These are phyloP conservation scores for Tipula vernalis DNA, from an alignment of 2,888 invertebrate genomes.

Conservation along the genomic window DNA sequence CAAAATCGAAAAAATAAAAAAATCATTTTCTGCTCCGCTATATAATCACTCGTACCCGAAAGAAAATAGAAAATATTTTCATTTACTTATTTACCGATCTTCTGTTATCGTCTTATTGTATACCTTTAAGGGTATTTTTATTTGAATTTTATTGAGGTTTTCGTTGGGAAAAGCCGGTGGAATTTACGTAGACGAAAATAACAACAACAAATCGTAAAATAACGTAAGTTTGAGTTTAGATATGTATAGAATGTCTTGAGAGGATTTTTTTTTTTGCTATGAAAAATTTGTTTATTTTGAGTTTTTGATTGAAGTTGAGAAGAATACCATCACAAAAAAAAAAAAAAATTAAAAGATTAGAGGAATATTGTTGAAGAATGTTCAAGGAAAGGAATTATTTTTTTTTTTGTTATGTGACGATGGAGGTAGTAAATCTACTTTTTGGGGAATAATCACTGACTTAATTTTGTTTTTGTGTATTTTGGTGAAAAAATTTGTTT, in stretches of 20 bases:
- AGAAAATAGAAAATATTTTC: background rate
- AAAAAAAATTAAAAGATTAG: background rate
- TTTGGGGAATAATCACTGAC: background rate
- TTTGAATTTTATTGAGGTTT: background rate
- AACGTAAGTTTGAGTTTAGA: background rate
- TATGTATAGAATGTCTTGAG: background rate
- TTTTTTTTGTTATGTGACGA: background rate
- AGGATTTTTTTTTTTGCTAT: background rate
- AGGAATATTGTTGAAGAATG: background rate
- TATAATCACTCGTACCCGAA: background rate
- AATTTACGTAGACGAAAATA: background rate
- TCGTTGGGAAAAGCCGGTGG: background rate
- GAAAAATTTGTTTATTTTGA: background rate
- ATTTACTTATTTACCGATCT: background rate
- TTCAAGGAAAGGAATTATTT: background rate
- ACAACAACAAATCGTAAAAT: background rate
- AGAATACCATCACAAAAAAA: background rate
- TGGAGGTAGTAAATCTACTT: background rate
- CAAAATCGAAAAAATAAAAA: background rate
- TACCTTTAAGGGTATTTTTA: background rate
- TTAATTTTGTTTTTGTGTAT: background rate
- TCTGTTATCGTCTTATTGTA: background rate
- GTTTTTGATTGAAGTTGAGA: background rate
- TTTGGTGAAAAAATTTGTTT: background rate
- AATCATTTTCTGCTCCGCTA: background rate